phyloP scores from a whole-genome alignment of 2,888 invertebrate species.

The Dysmachus trigonus region DNA sequence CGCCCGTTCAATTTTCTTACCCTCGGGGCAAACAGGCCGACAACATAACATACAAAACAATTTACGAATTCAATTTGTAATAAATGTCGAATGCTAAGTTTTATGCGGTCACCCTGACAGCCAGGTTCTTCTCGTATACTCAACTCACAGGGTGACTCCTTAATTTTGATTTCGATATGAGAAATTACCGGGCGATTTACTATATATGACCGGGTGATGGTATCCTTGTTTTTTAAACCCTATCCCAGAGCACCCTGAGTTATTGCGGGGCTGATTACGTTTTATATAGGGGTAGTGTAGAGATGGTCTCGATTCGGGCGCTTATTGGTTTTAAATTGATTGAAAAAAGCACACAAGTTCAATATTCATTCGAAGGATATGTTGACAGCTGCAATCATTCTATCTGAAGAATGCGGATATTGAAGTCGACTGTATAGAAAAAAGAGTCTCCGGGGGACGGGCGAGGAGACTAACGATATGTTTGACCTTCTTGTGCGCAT shows the following conservation, averaged over 20 bases:
- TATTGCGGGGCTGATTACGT: neutral
- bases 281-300: neutral
- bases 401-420: neutral
- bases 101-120: slow-evolving; percentile 56
- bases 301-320: neutral
- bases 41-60: slow-evolving; percentile 46
- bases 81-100: slow-evolving; percentile 57
- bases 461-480: neutral
- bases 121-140: neutral
- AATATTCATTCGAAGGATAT: neutral
- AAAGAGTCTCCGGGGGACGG: neutral
- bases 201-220: neutral
- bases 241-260: neutral
- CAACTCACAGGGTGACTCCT: neutral
- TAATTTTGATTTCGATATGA: neutral
- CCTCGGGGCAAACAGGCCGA: neutral
- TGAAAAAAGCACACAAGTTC: neutral
- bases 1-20: neutral
- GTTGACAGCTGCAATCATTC: neutral
- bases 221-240: neutral
- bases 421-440: neutral
- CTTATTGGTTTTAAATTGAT: neutral
- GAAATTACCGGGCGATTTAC: neutral
- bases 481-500: neutral
- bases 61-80: slow-evolving; percentile 57